Evolutionary conservation across 1,140 invertebrate species (phyloP), one percentile per base, ranked within the genome.

Genomic region (Cardiocondyla obscurior): DNA sequence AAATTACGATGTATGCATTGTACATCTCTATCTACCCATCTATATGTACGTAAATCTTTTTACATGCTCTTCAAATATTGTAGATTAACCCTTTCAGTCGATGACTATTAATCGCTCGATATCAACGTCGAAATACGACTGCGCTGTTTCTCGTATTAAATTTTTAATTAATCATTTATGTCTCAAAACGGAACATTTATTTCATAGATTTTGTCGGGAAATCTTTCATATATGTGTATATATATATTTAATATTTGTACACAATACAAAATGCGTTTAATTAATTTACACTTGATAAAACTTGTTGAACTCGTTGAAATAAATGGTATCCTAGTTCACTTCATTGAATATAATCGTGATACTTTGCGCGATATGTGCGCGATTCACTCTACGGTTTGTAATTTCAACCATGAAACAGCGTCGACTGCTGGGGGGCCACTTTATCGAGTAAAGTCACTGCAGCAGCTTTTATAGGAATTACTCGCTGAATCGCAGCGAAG

Each of bases 381-480:
- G 36, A 39, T 53, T 67, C 62, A 53, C 67, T 53, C 39, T 12
- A 39, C 46, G 46, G 12, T 53, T 53, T 33, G 44, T 39, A 49
- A 7, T 39, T 57, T 53, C 12, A 22, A 60, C 30, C 46, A 19
- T 19, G 22, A 82, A 70, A 65, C 25, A 67, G 28, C 19, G 60
- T 53, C 19, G 36, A 36, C 49, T 67, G 22, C 28, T 14, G 55
- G 49, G 64, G 36, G 42, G 58, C 57, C 49, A 65, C 70, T 85
- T 65, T 57, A 85, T 85, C 72, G 55, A 55, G 83, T 85, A 89
- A 91, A 92, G 86, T 90, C 89, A 84, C 85, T 88, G 60, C 87
- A 90, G 67, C 73, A 81, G 83, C 85, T 87, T 83, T 79, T 74
- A 84, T 14, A 81, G 62, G 25, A 76, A 88, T 86, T 89, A 76